phyloP scores from a whole-genome alignment of 2,797 vertebrate genomes.

The Sparidentex hasta region DNA sequence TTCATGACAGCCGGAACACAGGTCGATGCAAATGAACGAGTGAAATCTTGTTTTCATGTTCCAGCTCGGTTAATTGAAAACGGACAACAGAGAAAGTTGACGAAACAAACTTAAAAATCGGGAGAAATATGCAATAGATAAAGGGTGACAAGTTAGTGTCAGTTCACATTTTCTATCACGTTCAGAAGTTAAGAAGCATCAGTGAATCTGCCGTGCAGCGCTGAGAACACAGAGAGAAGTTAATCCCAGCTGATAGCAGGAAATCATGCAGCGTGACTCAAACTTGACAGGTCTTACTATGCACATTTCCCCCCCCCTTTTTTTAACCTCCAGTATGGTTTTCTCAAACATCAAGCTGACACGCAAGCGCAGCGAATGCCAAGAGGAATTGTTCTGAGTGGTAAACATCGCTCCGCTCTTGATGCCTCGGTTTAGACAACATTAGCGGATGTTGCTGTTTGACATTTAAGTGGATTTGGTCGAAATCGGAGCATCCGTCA shows the following conservation, averaged over 20 bases:
- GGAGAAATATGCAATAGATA: background rate
- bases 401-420: slow-evolving; percentile 33
- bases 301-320: slow-evolving; percentile 4
- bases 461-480: slow-evolving; percentile 58
- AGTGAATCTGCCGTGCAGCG: background rate
- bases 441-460: slow-evolving; percentile 31
- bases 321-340: slow-evolving; percentile 4
- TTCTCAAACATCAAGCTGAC: slow-evolving; percentile 36
- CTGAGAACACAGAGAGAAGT: slow-evolving; percentile 2
- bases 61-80: background rate
- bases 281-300: slow-evolving; percentile 41
- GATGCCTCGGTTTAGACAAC: slow-evolving; percentile 23
- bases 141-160: background rate
- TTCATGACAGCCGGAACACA: background rate
- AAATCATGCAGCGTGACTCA: slow-evolving; percentile 35
- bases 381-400: slow-evolving; percentile 29
- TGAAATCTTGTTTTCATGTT: background rate
- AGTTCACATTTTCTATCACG: background rate
- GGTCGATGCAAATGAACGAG: slow-evolving; percentile 20
- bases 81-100: background rate
- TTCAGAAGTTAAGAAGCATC: slow-evolving; percentile 16
- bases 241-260: slow-evolving; percentile 21
- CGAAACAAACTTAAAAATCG: background rate
- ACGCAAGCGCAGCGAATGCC: slow-evolving; percentile 16
- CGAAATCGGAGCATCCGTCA: slow-evolving; percentile 48